These are phyloP conservation scores for Amphiura filiformis DNA, from an alignment of 35 echinoderm and acorn worm species.

Conservation along the genomic window DNA sequence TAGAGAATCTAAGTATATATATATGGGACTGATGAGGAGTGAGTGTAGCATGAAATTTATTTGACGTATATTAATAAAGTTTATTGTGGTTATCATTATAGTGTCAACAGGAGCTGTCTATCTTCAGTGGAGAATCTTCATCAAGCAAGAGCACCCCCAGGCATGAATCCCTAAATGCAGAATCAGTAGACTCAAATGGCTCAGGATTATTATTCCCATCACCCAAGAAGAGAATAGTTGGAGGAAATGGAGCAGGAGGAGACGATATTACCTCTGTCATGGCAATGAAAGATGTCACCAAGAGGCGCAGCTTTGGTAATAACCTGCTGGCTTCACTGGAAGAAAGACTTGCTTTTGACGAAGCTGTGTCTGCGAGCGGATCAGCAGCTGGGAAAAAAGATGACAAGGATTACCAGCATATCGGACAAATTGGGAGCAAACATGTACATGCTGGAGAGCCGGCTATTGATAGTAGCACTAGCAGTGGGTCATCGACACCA, in stretches of 20 bases:
- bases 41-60: no score
- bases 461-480: background rate
- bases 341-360: slow-evolving; percentile 33
- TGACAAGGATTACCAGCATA: background rate
- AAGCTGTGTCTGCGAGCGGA: background rate
- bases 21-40: no score
- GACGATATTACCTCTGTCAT: slow-evolving; percentile 14
- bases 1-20: no score
- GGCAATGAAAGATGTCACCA: slow-evolving; percentile 33
- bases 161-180: background rate
- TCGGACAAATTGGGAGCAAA: background rate
- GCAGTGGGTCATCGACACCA: background rate
- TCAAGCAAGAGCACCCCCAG: background rate
- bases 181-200: slow-evolving; percentile 7
- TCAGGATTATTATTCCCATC: slow-evolving; percentile 3
- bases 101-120: slow-evolving; percentile 50
- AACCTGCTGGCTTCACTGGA: slow-evolving; percentile 37
- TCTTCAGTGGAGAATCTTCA: slow-evolving; percentile 27
- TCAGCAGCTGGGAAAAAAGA: background rate
- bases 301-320: slow-evolving; percentile 20
- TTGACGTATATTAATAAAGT: no score
- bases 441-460: background rate
- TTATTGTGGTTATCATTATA: no score
- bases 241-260: slow-evolving; percentile 16
- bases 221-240: no score